phyloP scores from a whole-genome alignment of 2,113 vertebrate genomes.

The Gadus macrocephalus region DNA sequence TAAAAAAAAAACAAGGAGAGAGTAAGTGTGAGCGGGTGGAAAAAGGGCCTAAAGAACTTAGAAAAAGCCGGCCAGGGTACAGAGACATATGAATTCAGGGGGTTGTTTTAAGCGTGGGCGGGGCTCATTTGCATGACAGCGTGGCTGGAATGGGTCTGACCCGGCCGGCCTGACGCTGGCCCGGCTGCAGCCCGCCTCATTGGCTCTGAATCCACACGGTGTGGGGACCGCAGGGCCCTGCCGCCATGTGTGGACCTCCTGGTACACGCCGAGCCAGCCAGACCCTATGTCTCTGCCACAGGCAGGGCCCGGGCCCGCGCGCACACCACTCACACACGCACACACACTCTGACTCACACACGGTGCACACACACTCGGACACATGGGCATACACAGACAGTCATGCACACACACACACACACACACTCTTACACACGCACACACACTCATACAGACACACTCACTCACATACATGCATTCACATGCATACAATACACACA shows the following conservation, averaged over 20 bases:
- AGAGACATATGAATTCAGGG: conserved; percentile 99
- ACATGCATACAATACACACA: too few relatives aligned
- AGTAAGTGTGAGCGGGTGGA: too few relatives aligned
- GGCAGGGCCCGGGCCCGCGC: too few relatives aligned
- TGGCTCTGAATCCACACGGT: conserved; percentile 98
- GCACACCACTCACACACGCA: neutral
- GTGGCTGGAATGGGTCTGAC: conserved; percentile 87
- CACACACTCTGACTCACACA: too few relatives aligned
- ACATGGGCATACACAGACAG: neutral
- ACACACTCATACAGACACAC: neutral
- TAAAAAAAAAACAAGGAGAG: too few relatives aligned
- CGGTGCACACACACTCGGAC: neutral
- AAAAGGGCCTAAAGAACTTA: too few relatives aligned
- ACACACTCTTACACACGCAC: neutral
- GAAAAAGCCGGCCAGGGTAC: conserved; percentile 85
- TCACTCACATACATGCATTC: too few relatives aligned
- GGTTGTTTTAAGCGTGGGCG: conserved; percentile 96
- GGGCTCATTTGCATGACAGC: conserved; percentile 98
- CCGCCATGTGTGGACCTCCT: conserved; percentile 86
- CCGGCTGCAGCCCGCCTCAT: conserved; percentile 92
- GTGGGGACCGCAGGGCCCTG: conserved; percentile 90
- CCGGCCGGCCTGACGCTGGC: conserved; percentile 86
- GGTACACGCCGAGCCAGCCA: conserved; percentile 55
- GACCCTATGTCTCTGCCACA: conserved; percentile 7
- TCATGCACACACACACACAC: neutral